Evolutionary conservation across 1,140 invertebrate genomes (phyloP).

Genomic region (Linepithema humile): DNA sequence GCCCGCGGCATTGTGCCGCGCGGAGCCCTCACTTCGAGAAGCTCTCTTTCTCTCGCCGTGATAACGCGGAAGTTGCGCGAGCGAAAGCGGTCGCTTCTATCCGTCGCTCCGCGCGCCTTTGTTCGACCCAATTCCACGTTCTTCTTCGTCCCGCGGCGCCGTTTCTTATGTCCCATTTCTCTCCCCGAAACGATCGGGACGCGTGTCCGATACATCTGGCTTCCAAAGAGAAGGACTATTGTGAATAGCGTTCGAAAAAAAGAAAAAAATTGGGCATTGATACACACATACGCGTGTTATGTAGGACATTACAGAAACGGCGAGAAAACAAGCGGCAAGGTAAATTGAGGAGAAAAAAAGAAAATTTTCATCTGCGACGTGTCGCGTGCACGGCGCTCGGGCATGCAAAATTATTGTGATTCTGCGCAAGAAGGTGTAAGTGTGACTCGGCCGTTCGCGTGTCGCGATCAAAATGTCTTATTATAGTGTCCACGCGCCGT

Average conservation of each 20-base stretch:
- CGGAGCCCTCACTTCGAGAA: conserved; percentile 56
- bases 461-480: conserved; percentile 45
- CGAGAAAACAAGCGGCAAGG: neutral
- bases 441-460: conserved; percentile 50
- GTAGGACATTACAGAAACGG: neutral
- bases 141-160: neutral
- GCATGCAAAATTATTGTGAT: neutral
- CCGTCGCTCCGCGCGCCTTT: neutral
- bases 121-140: conserved; percentile 34
- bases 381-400: conserved; percentile 11
- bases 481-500: conserved; percentile 24
- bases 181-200: neutral
- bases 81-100: conserved; percentile 26
- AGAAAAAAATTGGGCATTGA: neutral
- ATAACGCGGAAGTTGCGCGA: conserved; percentile 60
- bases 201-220: neutral
- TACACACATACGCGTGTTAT: neutral
- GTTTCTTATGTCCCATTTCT: neutral
- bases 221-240: too few relatives aligned
- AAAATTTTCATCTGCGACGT: neutral
- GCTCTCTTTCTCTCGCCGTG: conserved; percentile 36
- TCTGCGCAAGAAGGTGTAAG: conserved; percentile 5
- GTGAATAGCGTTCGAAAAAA: too few relatives aligned
- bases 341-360: neutral
- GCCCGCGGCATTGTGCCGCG: conserved; percentile 57